A percentile compares a stretch with the other conserved stretches of the same genome.
phyloP scores from a whole-genome alignment of 2,113 vertebrate species.

The Pluvianellus socialis region DNA sequence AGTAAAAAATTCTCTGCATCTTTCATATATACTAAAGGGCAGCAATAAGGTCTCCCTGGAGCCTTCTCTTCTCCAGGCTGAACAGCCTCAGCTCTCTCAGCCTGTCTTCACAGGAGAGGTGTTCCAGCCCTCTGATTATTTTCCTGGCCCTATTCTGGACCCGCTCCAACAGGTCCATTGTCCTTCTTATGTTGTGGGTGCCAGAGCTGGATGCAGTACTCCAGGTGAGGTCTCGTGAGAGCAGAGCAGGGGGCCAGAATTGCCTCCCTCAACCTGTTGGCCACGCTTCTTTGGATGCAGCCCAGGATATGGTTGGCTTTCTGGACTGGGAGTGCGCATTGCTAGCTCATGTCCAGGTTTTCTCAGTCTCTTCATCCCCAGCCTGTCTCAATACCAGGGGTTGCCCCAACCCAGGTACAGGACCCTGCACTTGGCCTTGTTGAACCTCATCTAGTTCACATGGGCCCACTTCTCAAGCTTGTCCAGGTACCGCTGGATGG shows the following conservation, averaged over 20 bases:
- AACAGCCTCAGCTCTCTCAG: not conserved
- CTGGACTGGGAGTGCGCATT: not conserved
- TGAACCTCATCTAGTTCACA: not conserved
- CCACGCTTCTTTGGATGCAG: not conserved
- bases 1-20: not conserved
- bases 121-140: not conserved
- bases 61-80: not conserved
- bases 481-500: not conserved
- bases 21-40: not conserved
- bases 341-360: not conserved
- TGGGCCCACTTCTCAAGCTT: not conserved
- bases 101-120: not conserved
- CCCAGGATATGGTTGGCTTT: not conserved
- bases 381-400: not conserved
- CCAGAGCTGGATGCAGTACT: not conserved
- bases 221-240: not conserved
- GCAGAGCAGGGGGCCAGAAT: not conserved
- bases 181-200: not conserved
- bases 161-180: not conserved
- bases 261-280: not conserved
- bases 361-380: not conserved
- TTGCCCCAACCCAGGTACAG: not conserved
- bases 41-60: not conserved
- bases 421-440: not conserved
- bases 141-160: not conserved